These are phyloP conservation scores for Phacellophora camtschatica DNA, from an alignment of 30 jellyfish, hydroid and myxozoan genomes.

Conservation along the genomic window DNA sequence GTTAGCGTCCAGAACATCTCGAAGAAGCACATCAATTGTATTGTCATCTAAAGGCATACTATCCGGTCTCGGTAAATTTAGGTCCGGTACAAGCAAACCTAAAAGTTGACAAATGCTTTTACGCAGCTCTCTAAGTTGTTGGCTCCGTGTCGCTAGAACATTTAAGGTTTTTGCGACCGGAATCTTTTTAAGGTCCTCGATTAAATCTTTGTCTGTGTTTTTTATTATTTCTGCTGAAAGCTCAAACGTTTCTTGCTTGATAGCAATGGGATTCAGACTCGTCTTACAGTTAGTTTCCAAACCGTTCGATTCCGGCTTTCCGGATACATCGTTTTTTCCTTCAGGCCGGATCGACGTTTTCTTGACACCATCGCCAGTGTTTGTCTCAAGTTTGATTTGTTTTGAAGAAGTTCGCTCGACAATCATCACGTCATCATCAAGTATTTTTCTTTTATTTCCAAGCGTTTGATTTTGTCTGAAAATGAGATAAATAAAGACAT, in stretches of 20 bases:
- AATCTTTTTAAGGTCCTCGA: conserved; percentile 25
- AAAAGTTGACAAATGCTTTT: conserved; percentile 68
- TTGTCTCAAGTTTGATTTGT: background rate
- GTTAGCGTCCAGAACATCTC: conserved; percentile 79
- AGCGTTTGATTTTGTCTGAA: too few relatives aligned
- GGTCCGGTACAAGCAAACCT: conserved; percentile 74
- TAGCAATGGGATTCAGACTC: background rate
- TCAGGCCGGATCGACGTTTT: too few relatives aligned
- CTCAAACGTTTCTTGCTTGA: background rate
- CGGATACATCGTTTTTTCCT: too few relatives aligned
- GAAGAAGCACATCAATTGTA: conserved; percentile 65
- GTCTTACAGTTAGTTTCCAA: background rate
- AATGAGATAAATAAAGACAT: too few relatives aligned
- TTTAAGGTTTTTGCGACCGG: conserved; percentile 1
- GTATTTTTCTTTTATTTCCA: too few relatives aligned
- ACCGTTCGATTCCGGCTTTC: background rate
- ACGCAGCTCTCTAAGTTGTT: conserved; percentile 80
- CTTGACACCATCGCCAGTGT: background rate
- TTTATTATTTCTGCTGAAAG: background rate
- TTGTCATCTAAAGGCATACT: conserved; percentile 70
- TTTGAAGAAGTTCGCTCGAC: conserved; percentile 6
- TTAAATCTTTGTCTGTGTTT: conserved; percentile 18
- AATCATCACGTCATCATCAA: conserved; percentile 10
- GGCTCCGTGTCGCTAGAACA: conserved; percentile 71
- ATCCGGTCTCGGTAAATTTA: conserved; percentile 60